A percentile compares a stretch with the other conserved stretches of the same genome.
These are phyloP conservation scores for Drosophila prolongata DNA, from an alignment of 2,888 invertebrate species.

Conservation along the genomic window DNA sequence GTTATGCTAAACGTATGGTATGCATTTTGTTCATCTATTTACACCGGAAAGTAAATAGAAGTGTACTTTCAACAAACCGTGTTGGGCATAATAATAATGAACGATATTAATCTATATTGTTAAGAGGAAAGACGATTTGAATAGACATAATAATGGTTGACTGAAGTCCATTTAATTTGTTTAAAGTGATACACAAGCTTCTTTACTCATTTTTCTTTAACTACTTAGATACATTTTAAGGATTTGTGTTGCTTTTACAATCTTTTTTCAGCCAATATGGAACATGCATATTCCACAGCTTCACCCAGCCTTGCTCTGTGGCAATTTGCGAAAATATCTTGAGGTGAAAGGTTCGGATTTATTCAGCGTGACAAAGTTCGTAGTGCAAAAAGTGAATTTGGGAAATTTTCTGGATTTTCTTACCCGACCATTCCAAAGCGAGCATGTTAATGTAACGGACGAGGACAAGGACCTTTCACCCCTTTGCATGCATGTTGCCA, in stretches of 20 bases:
- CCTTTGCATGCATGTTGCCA: conserved; percentile 49
- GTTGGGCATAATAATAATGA: neutral
- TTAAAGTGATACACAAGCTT: too few relatives aligned
- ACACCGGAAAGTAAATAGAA: conserved; percentile 5
- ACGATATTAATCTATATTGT: neutral
- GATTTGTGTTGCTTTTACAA: too few relatives aligned
- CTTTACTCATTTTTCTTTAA: too few relatives aligned
- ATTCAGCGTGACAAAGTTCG: conserved; percentile 47
- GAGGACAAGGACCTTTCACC: conserved; percentile 59
- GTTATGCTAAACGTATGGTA: conserved; percentile 23
- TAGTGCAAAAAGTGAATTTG: conserved; percentile 36
- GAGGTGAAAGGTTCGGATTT: conserved; percentile 25
- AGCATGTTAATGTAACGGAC: conserved; percentile 25
- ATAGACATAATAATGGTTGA: neutral
- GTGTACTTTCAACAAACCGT: neutral
- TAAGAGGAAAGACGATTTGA: neutral
- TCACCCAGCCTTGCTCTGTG: conserved; percentile 4
- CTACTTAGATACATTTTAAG: too few relatives aligned
- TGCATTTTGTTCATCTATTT: conserved; percentile 20
- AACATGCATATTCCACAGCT: conserved; percentile 39
- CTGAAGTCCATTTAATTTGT: too few relatives aligned
- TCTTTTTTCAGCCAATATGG: conserved; percentile 12
- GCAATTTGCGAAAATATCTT: conserved; percentile 5
- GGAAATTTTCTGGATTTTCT: conserved; percentile 30
- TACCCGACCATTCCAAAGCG: too few relatives aligned